Conservation (phyloP, 2,888 invertebrate genomes). For the Meloe dianella region DNA sequence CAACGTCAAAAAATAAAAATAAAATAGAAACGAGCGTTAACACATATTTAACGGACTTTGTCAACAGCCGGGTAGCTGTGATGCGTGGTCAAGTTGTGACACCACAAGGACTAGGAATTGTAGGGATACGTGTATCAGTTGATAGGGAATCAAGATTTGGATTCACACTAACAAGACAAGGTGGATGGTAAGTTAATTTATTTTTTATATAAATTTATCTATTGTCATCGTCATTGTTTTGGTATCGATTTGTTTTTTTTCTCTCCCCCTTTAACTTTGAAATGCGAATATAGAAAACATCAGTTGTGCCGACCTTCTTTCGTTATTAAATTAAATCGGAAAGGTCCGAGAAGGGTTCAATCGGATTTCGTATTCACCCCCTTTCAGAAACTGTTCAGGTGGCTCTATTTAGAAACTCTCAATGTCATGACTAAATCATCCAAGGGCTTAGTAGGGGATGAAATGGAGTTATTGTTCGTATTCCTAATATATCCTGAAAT, state of each 20-base stretch:
- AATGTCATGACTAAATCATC: slow-evolving; percentile 29
- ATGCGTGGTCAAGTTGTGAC: slow-evolving; percentile 97
- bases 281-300: neutral
- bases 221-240: neutral
- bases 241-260: neutral
- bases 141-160: slow-evolving; percentile 93
- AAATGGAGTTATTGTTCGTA: slow-evolving; percentile 28
- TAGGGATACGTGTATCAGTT: slow-evolving; percentile 96
- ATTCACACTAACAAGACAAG: slow-evolving; percentile 91
- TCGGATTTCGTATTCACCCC: slow-evolving; percentile 8
- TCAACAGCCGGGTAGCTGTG: slow-evolving; percentile 94
- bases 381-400: slow-evolving; percentile 9
- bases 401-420: slow-evolving; percentile 17
- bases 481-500: slow-evolving; percentile 27
- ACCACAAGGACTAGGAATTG: slow-evolving; percentile 92
- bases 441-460: slow-evolving; percentile 25
- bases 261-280: too few species aligned
- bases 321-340: slow-evolving; percentile 14
- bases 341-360: slow-evolving; percentile 4
- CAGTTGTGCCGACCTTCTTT: neutral
- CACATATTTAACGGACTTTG: slow-evolving; percentile 47
- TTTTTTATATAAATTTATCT: neutral
- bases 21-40: slow-evolving; percentile 12
- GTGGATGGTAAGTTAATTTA: slow-evolving; percentile 85
- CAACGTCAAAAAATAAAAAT: too few species aligned